Conservation (phyloP, 2,113 vertebrate genomes). For the Grammomys dolichurus region DNA sequence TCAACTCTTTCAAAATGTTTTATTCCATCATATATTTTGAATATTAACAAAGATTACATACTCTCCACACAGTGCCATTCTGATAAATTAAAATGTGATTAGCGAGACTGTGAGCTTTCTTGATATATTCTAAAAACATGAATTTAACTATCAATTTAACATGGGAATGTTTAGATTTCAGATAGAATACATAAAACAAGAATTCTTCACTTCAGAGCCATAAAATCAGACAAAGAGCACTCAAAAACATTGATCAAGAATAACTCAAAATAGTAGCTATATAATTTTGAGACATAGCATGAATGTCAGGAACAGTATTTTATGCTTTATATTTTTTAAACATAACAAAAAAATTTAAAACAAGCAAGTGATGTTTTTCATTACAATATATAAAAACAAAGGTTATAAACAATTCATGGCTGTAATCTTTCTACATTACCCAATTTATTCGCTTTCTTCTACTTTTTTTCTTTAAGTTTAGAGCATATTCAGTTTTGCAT, state of each 20-base stretch:
- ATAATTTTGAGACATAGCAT: neutral
- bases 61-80: neutral
- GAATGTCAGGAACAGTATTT: neutral
- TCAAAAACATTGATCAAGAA: neutral
- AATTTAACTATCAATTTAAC: neutral
- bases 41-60: neutral
- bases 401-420: constrained; percentile 68
- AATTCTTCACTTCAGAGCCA: constrained; percentile 10
- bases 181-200: neutral
- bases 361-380: constrained; percentile 70
- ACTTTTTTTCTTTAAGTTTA: constrained; percentile 53
- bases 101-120: neutral
- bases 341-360: neutral
- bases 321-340: neutral
- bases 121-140: neutral
- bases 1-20: neutral
- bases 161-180: neutral
- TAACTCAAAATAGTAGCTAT: neutral
- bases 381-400: constrained; percentile 78
- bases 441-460: constrained; percentile 59
- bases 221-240: neutral
- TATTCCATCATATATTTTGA: neutral
- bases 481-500: constrained; percentile 79
- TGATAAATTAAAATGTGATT: constrained; percentile 41
- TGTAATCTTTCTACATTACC: constrained; percentile 76